Evolutionary conservation across 2,888 invertebrate species (phyloP).

Genomic region (Ditula angustiorana): DNA sequence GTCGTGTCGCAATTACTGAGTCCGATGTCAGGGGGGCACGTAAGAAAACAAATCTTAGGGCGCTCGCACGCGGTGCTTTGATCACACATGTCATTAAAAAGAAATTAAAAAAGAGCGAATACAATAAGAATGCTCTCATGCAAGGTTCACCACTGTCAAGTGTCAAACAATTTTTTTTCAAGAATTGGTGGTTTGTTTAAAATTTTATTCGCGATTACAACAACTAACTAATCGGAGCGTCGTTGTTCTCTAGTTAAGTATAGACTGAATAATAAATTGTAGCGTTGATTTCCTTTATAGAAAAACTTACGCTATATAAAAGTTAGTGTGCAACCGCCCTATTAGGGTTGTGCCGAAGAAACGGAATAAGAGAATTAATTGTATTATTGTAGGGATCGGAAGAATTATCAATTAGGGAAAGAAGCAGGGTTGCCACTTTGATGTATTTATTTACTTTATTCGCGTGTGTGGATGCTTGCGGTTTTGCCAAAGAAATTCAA

Average conservation of each 20-base stretch:
- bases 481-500: background rate
- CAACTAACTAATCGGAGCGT: too few relatives aligned
- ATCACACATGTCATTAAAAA: too few relatives aligned
- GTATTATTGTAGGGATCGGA: slow-evolving; percentile 79
- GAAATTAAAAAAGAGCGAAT: too few relatives aligned
- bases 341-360: slow-evolving; percentile 9
- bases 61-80: background rate
- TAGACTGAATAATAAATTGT: too few relatives aligned
- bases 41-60: background rate
- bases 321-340: background rate
- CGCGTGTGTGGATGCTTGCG: background rate
- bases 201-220: too few relatives aligned
- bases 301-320: background rate
- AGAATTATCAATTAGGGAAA: slow-evolving; percentile 85
- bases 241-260: too few relatives aligned
- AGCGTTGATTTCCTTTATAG: background rate
- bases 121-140: too few relatives aligned
- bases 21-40: slow-evolving; percentile 8
- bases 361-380: slow-evolving; percentile 82
- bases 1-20: slow-evolving; percentile 20
- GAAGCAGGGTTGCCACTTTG: slow-evolving; percentile 55
- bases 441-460: slow-evolving; percentile 20
- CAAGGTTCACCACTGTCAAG: too few relatives aligned
- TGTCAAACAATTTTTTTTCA: too few relatives aligned
- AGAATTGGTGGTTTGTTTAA: too few relatives aligned